Evolutionary conservation across 2,888 invertebrate species (phyloP), one percentile per base, ranked within the genome.

Genomic region (Lochmaea capreae): DNA sequence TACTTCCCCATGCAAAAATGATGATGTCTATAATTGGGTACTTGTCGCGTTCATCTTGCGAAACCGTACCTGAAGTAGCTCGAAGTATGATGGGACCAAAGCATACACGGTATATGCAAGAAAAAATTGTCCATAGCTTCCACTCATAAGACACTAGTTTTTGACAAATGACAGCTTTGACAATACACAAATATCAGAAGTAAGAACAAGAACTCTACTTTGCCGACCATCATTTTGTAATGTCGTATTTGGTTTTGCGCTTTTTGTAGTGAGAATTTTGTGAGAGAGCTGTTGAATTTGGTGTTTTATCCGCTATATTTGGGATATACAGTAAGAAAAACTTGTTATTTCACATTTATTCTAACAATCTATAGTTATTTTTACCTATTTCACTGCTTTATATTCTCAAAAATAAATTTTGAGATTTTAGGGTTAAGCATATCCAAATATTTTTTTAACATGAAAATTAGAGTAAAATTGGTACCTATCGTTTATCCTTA

Each of bases 291-390:
- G 82, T 83, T 84, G 86, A 86, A 89, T 90, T 90, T 90, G 89
- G 89, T 89, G 89, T 90, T 90, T 89, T 90, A 90, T 90, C 90
- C 89, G 71, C 73, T 79, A 67, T 73, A 59, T 73, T 72, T 66
- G 69, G 73, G 76, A 76, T 78, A 78, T 73, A 72, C 74, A 76
- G 73, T 78, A 75, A 78, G 76, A 9, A 59, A 67, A 65, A 16
- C 63, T 54, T 22, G 65, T 62, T 67, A 39, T 62, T 71, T 49
- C 49, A 14, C n/a, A 43, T 33, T 63, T 18, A 33, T 65, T 42
- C 22, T 2, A 49, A 22, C 14, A 42, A 70, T 63, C 12, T 58
- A 3, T 26, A 39, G 14, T 65, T 66, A 46, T 57, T 62, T 57
- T 62, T 57, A 65, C 61, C 52, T 39, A 59, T 33, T 58, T 67